phyloP scores from a whole-genome alignment of 2,113 vertebrate species.

The Colossoma macropomum region DNA sequence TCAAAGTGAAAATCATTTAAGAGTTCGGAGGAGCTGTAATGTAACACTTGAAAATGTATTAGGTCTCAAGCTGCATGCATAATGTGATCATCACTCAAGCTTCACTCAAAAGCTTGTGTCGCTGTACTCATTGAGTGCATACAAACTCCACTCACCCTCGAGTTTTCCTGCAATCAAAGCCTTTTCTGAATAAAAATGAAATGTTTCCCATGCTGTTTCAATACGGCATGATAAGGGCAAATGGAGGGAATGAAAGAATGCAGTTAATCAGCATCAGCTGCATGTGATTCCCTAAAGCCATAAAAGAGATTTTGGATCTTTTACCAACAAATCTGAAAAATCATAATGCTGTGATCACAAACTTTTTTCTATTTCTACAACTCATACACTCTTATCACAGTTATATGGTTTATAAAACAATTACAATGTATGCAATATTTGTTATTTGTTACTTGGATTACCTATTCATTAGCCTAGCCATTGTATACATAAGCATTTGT shows the following conservation, averaged over 20 bases:
- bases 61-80: conserved; percentile 14
- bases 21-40: conserved; percentile 5
- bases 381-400: neutral
- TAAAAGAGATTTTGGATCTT: neutral
- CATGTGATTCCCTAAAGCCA: conserved; percentile 2
- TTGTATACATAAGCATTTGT: neutral
- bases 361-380: neutral
- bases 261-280: neutral
- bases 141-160: conserved; percentile 5
- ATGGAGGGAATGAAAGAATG: neutral
- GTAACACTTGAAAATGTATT: conserved; percentile 18
- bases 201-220: neutral
- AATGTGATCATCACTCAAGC: conserved; percentile 33
- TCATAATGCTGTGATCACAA: neutral
- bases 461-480: neutral
- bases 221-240: neutral
- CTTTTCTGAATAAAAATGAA: neutral
- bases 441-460: neutral
- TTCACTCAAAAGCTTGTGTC: neutral
- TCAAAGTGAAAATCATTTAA: neutral
- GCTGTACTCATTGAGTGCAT: neutral
- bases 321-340: neutral
- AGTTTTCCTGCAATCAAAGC: conserved; percentile 31
- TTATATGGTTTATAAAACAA: neutral
- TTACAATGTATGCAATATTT: neutral